Evolutionary conservation across 2,113 vertebrate species (phyloP).

Genomic region (Elgaria multicarinata): DNA sequence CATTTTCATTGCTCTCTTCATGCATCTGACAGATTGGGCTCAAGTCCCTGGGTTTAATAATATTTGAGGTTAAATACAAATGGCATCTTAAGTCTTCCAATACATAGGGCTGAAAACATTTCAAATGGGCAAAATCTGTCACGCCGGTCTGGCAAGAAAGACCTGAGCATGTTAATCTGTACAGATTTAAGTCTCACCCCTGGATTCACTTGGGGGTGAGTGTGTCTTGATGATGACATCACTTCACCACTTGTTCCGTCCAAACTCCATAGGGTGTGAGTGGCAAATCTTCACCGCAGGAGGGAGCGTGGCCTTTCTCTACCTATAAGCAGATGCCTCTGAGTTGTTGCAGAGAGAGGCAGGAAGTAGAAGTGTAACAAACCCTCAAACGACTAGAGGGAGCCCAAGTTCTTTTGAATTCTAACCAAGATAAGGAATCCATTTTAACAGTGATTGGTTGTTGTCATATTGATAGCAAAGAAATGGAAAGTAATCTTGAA

Average conservation of each 20-base stretch:
- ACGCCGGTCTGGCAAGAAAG: too few relatives aligned
- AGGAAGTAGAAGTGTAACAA: neutral
- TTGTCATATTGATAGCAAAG: neutral
- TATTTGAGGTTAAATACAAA: neutral
- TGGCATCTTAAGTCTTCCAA: neutral
- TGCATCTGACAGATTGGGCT: neutral
- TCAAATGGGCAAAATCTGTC: neutral
- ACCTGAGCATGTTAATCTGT: too few relatives aligned
- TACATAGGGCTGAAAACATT: neutral
- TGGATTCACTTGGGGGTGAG: too few relatives aligned
- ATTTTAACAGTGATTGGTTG: neutral
- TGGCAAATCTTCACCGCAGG: too few relatives aligned
- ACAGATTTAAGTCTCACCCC: too few relatives aligned
- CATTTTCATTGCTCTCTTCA: neutral
- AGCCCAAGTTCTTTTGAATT: slow-evolving; percentile 32
- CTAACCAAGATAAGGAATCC: neutral
- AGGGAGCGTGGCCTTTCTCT: too few relatives aligned
- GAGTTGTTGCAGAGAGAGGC: neutral
- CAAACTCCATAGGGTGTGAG: too few relatives aligned
- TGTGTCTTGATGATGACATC: too few relatives aligned
- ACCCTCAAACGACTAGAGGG: slow-evolving; percentile 64
- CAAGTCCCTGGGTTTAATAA: neutral
- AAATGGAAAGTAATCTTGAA: neutral
- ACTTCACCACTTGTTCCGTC: too few relatives aligned
- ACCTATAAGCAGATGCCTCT: too few relatives aligned